These are phyloP conservation scores for Ctenopoma kingsleyae DNA, from an alignment of 2,797 vertebrate genomes.

Conservation along the genomic window DNA sequence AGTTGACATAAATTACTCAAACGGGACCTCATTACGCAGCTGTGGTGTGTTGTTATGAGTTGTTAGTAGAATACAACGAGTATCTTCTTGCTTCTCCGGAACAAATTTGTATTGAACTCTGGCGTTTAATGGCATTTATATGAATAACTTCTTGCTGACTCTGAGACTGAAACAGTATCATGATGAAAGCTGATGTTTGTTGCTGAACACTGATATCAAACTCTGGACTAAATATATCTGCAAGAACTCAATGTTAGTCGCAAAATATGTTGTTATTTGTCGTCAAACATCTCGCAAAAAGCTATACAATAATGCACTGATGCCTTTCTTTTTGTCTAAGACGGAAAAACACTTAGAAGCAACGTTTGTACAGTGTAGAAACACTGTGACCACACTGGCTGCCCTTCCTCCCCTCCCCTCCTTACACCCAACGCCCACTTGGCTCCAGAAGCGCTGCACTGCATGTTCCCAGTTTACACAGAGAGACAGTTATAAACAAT, in stretches of 20 bases:
- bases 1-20: constrained; percentile 6
- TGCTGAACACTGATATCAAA: neutral
- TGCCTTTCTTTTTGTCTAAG: too few species aligned
- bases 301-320: too few species aligned
- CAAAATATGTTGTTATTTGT: too few species aligned
- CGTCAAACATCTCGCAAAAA: neutral
- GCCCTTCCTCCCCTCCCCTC: constrained; percentile 15
- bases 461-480: constrained; percentile 50
- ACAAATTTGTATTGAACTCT: constrained; percentile 3
- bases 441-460: constrained; percentile 37
- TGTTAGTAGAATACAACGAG: neutral
- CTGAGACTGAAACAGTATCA: neutral
- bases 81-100: neutral
- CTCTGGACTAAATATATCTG: neutral
- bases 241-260: neutral
- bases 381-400: constrained; percentile 12
- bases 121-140: neutral
- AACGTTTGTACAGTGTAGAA: constrained; percentile 15
- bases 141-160: neutral
- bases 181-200: neutral
- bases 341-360: neutral
- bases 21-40: neutral
- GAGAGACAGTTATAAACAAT: constrained; percentile 70
- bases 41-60: neutral
- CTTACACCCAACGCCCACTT: constrained; percentile 38